Evolutionary conservation across 2,888 invertebrate genomes (phyloP).

Genomic region (Aricia artaxerxes): DNA sequence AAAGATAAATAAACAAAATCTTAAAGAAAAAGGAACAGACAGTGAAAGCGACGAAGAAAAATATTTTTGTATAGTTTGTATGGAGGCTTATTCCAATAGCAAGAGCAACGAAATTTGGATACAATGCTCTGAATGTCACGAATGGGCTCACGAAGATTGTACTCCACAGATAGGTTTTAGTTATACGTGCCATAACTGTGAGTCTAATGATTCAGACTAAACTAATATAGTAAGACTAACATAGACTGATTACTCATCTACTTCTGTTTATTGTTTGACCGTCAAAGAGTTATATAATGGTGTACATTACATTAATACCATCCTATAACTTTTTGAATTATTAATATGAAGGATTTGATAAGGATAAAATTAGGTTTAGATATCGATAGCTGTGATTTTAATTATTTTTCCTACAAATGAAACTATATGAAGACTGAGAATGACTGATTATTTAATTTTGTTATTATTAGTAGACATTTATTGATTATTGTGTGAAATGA

Average conservation of each 20-base stretch:
- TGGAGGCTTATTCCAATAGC: background rate
- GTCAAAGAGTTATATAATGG: too few species aligned
- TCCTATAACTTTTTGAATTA: too few species aligned
- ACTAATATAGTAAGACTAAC: background rate
- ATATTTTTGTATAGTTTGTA: background rate
- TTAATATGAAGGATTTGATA: too few species aligned
- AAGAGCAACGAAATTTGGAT: slow-evolving; percentile 5
- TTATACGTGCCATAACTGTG: slow-evolving; percentile 13
- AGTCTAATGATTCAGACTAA: background rate
- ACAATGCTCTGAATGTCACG: background rate
- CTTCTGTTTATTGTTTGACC: too few species aligned
- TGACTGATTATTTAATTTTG: too few species aligned
- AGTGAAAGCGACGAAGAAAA: background rate
- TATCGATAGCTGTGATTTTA: too few species aligned
- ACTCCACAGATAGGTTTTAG: background rate
- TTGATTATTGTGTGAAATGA: too few species aligned
- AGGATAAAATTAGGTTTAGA: too few species aligned
- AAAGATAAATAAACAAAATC: background rate
- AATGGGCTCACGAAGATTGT: background rate
- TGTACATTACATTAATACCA: too few species aligned
- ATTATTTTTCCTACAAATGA: too few species aligned
- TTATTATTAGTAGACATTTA: too few species aligned
- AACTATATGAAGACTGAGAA: too few species aligned
- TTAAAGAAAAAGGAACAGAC: background rate
- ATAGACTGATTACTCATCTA: background rate